Evolutionary conservation across 2,888 invertebrate species (phyloP).

Genomic region (Microplitis deprimator): DNA sequence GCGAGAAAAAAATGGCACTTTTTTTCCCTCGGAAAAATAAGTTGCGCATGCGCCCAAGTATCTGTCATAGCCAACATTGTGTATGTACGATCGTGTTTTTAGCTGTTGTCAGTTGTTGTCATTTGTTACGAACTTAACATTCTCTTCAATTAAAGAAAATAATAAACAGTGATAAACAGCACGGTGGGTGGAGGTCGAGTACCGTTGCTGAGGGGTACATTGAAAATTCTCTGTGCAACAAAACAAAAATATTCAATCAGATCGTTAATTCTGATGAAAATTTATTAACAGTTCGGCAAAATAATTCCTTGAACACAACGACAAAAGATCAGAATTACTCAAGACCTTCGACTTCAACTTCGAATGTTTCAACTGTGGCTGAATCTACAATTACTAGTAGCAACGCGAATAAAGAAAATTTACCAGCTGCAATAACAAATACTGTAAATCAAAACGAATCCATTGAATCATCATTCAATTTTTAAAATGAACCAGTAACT

Average conservation of each 20-base stretch:
- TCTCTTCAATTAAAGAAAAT: no score
- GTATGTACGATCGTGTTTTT: no score
- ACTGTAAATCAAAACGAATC: conserved; percentile 8
- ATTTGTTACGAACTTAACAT: no score
- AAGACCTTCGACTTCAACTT: conserved; percentile 13
- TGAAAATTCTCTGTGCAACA: conserved; percentile 39
- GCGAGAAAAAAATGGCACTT: no score
- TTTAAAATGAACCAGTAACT: conserved; percentile 7
- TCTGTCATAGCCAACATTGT: no score
- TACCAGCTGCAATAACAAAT: no score
- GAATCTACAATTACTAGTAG: neutral
- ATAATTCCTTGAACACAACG: neutral
- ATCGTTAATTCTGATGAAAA: conserved; percentile 9
- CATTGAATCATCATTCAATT: neutral
- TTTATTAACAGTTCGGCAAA: neutral
- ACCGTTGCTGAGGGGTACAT: conserved; percentile 42
- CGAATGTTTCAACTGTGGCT: neutral
- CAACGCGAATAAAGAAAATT: neutral
- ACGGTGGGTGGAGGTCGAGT: conserved; percentile 48
- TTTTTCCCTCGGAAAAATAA: no score
- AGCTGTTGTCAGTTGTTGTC: no score
- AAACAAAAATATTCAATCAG: conserved; percentile 35
- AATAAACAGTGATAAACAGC: conserved; percentile 21
- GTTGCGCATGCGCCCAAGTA: no score
- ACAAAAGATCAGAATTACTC: neutral